Evolutionary conservation across 2,113 vertebrate genomes (phyloP).

Genomic region (Hystrix cristata): DNA sequence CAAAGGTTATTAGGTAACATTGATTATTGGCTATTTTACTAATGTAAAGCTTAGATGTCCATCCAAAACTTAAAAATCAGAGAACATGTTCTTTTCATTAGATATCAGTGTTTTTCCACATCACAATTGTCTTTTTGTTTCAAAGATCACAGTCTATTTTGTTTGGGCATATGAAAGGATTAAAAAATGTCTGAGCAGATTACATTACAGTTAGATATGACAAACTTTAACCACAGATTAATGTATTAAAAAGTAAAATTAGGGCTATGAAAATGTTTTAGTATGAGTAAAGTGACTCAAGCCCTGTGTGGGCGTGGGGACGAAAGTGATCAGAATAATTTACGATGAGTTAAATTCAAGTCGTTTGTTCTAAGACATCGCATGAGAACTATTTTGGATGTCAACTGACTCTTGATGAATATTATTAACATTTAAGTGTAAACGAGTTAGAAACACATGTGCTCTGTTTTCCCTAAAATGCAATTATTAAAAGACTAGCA

Average conservation of each 20-base stretch:
- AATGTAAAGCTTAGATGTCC: conserved; percentile 2
- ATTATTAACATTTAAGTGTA: conserved; percentile 38
- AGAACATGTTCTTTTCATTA: conserved; percentile 39
- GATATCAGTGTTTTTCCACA: neutral
- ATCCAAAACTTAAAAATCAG: conserved; percentile 50
- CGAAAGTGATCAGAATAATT: conserved; percentile 16
- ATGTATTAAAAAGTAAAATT: conserved; percentile 39
- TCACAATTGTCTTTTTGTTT: conserved; percentile 32
- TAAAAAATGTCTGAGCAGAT: conserved; percentile 35
- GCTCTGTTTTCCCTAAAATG: neutral
- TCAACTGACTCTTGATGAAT: neutral
- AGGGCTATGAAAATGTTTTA: neutral
- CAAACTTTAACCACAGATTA: conserved; percentile 42
- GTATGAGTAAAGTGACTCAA: conserved; percentile 26
- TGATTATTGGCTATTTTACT: neutral
- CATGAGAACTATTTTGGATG: neutral
- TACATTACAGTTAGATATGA: conserved; percentile 28
- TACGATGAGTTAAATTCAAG: conserved; percentile 22
- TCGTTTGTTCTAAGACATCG: neutral
- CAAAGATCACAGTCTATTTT: conserved; percentile 45
- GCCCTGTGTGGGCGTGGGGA: neutral
- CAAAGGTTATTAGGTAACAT: neutral
- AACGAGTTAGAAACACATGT: conserved; percentile 16
- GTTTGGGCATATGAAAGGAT: conserved; percentile 13
- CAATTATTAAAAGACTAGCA: neutral